phyloP scores from a whole-genome alignment of 2,888 invertebrate species.

The Trachelus tabidus region DNA sequence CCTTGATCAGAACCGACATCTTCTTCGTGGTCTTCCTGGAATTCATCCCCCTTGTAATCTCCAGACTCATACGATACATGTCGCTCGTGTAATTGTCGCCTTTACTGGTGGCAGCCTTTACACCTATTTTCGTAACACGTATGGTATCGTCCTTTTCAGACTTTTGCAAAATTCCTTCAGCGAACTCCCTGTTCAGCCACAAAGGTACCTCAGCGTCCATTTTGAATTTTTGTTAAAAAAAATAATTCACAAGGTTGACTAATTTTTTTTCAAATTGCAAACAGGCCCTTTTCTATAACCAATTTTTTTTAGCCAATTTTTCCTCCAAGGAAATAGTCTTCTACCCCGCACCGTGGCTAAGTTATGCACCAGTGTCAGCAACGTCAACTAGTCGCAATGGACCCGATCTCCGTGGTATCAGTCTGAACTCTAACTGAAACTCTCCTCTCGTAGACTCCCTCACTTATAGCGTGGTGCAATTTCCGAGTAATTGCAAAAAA shows the following conservation, averaged over 20 bases:
- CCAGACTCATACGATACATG: conserved; percentile 49
- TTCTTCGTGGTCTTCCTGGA: conserved; percentile 39
- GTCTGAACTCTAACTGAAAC: not conserved
- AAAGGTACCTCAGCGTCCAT: conserved; percentile 25
- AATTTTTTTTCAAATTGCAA: no score
- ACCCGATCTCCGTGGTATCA: not conserved
- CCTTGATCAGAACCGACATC: conserved; percentile 50
- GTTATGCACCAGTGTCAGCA: not conserved
- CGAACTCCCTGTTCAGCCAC: conserved; percentile 51
- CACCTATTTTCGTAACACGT: conserved; percentile 42
- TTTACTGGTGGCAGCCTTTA: conserved; percentile 53
- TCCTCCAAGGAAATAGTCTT: no score
- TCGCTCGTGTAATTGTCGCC: conserved; percentile 63
- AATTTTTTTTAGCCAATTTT: no score
- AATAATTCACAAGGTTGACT: no score
- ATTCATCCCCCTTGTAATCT: conserved; percentile 34
- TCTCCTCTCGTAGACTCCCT: not conserved
- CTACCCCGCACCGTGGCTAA: no score
- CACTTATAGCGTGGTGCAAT: not conserved
- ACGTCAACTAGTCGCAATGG: not conserved
- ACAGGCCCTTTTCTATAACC: no score
- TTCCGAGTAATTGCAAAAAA: not conserved
- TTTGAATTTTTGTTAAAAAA: not conserved
- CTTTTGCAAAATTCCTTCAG: conserved; percentile 48
- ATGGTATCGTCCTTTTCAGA: conserved; percentile 46